These are phyloP conservation scores for Eulemur rufifrons DNA, from an alignment of 2,113 vertebrate genomes.

Conservation along the genomic window DNA sequence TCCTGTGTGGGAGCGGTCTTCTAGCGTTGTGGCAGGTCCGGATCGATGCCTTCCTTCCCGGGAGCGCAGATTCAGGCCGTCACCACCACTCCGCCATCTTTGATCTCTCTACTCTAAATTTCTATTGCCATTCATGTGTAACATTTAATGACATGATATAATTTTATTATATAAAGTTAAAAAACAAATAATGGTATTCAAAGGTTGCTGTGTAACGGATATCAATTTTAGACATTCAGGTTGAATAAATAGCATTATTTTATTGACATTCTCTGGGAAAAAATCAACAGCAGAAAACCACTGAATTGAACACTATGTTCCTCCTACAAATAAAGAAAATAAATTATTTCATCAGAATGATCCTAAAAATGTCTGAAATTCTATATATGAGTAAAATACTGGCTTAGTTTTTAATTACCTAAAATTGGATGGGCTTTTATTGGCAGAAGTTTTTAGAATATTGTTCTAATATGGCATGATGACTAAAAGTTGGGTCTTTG, in stretches of 20 bases:
- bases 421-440: not conserved
- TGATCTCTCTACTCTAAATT: not conserved
- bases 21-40: too few species aligned
- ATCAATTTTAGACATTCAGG: slow-evolving; percentile 6
- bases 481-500: slow-evolving; percentile 1
- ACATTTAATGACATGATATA: not conserved
- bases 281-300: not conserved
- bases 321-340: not conserved
- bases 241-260: slow-evolving; percentile 22
- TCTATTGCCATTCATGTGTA: not conserved
- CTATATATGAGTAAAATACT: slow-evolving; percentile 3
- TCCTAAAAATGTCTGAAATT: not conserved
- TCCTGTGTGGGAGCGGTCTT: too few species aligned
- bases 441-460: not conserved
- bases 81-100: too few species aligned
- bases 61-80: too few species aligned
- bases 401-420: not conserved
- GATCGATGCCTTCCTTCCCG: too few species aligned
- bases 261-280: not conserved
- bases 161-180: slow-evolving; percentile 4
- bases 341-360: not conserved
- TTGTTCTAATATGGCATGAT: not conserved
- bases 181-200: slow-evolving; percentile 11
- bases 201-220: not conserved
- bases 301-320: not conserved